phyloP scores from a whole-genome alignment of 2,113 vertebrate species.

The Pollachius pollachius region DNA sequence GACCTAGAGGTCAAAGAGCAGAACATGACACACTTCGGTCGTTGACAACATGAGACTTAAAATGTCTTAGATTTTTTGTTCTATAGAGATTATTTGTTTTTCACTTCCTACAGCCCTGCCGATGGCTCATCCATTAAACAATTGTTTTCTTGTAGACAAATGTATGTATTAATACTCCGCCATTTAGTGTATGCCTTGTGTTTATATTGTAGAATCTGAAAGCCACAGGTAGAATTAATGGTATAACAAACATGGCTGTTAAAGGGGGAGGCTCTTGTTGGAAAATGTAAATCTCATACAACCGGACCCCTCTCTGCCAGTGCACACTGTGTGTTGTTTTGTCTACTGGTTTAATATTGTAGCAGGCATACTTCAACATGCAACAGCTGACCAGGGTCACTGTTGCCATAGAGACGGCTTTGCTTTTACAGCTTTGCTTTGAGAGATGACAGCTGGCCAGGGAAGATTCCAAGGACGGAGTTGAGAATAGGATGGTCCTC shows the following conservation, averaged over 20 bases:
- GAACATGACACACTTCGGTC: slow-evolving; percentile 39
- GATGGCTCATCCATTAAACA: background rate
- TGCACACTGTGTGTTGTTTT: slow-evolving; percentile 19
- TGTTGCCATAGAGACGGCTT: slow-evolving; percentile 8
- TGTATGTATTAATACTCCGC: too few species aligned
- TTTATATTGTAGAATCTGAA: too few species aligned
- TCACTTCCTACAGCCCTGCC: background rate
- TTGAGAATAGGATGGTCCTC: background rate
- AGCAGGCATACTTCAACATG: slow-evolving; percentile 12
- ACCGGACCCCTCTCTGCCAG: too few species aligned
- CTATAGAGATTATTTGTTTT: background rate
- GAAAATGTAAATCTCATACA: too few species aligned
- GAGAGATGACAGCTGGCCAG: slow-evolving; percentile 45
- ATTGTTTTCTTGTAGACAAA: background rate
- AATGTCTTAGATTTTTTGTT: background rate
- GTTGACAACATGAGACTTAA: background rate
- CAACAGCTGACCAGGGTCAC: slow-evolving; percentile 35
- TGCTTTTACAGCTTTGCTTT: background rate
- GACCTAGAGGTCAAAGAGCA: slow-evolving; percentile 64
- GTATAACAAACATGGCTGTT: too few species aligned
- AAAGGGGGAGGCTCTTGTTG: too few species aligned
- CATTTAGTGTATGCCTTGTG: too few species aligned
- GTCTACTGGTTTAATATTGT: slow-evolving; percentile 27
- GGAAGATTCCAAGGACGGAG: background rate
- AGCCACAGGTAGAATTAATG: too few species aligned